Evolutionary conservation across 2,888 invertebrate genomes (phyloP).

Genomic region (Ophion ellenae): DNA sequence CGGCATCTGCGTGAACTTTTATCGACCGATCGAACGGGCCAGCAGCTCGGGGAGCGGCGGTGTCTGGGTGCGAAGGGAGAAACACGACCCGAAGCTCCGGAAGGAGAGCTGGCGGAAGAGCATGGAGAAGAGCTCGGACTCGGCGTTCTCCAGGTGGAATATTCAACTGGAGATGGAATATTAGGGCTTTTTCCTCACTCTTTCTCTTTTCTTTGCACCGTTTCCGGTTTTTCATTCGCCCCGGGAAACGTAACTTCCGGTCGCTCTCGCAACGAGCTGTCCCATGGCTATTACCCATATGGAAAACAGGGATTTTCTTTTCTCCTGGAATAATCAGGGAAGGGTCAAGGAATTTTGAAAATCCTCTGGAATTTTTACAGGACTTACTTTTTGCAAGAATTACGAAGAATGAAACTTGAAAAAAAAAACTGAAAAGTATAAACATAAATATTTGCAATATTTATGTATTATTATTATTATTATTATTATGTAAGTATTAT

Average conservation of each 20-base stretch:
- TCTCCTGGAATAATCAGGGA: too few species aligned
- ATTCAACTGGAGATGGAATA: background rate
- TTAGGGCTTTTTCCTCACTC: background rate
- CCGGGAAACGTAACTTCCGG: background rate
- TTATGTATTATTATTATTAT: too few species aligned
- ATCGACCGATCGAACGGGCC: slow-evolving; percentile 93
- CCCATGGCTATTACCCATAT: too few species aligned
- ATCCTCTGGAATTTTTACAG: too few species aligned
- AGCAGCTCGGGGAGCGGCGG: slow-evolving; percentile 79
- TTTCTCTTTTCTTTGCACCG: background rate
- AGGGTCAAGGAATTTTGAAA: too few species aligned
- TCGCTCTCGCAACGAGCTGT: slow-evolving; percentile 25
- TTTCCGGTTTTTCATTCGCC: too few species aligned
- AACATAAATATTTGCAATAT: too few species aligned
- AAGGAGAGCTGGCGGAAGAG: slow-evolving; percentile 96
- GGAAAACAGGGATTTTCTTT: too few species aligned
- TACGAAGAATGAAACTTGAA: too few species aligned
- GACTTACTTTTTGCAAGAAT: too few species aligned
- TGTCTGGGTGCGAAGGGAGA: slow-evolving; percentile 82
- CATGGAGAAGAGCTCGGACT: slow-evolving; percentile 96
- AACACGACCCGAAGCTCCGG: slow-evolving; percentile 87
- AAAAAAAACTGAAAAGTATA: too few species aligned
- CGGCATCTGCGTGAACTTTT: slow-evolving; percentile 99
- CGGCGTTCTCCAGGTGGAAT: slow-evolving; percentile 95
- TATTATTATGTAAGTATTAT: too few species aligned